Conservation (phyloP, 2,797 vertebrate genomes). For the Sebastes ruberrimus region DNA sequence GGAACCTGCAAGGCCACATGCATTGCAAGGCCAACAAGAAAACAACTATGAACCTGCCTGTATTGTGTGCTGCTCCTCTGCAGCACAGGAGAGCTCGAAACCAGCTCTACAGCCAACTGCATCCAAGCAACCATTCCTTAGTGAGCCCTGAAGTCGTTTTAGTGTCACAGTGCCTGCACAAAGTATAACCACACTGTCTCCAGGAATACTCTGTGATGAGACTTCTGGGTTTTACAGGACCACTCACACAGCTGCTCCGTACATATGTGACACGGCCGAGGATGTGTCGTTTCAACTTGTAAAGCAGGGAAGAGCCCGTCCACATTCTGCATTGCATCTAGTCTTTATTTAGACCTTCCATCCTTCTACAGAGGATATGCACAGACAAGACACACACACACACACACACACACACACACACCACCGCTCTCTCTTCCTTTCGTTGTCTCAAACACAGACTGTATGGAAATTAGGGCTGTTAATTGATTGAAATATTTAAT, state of each 20-base stretch:
- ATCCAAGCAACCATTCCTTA: neutral
- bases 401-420: neutral
- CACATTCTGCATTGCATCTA: neutral
- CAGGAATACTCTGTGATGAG: conserved; percentile 7
- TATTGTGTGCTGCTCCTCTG: neutral
- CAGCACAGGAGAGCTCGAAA: neutral
- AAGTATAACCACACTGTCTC: neutral
- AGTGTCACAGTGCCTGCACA: conserved; percentile 3
- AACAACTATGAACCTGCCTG: neutral
- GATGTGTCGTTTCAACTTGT: neutral
- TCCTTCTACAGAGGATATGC: neutral
- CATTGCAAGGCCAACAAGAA: neutral
- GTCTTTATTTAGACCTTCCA: neutral
- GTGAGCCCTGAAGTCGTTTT: neutral
- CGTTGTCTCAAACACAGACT: neutral
- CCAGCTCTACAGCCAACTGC: neutral
- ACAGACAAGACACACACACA: neutral
- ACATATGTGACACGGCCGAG: neutral
- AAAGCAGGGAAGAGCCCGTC: neutral
- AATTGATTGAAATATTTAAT: too few species aligned
- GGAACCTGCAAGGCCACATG: neutral
- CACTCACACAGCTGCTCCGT: conserved; percentile 12
- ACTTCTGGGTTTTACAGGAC: neutral
- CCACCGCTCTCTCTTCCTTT: neutral
- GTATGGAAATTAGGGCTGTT: neutral